A percentile compares a stretch with the other conserved stretches of the same genome.
Evolutionary conservation across 2,797 vertebrate genomes (phyloP).

Genomic region (Loris lydekkerianus): DNA sequence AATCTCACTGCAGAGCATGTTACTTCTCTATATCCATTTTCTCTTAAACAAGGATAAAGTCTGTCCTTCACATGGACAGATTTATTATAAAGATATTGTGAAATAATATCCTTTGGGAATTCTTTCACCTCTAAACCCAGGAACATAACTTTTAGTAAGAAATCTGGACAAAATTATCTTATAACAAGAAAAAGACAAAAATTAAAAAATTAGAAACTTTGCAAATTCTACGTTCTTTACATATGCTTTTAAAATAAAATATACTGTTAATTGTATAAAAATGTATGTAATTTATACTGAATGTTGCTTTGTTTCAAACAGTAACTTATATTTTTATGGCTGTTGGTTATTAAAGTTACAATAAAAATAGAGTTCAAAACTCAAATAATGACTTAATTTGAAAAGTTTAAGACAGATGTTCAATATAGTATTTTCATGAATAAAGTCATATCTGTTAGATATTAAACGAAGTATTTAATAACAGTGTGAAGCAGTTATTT

Average conservation of each 20-base stretch:
- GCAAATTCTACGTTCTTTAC: background rate
- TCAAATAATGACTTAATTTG: conserved; percentile 21
- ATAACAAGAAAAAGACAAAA: conserved; percentile 47
- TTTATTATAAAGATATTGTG: conserved; percentile 36
- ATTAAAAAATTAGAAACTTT: background rate
- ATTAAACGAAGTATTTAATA: conserved; percentile 33
- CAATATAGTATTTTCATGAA: conserved; percentile 29
- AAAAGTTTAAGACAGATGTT: conserved; percentile 46
- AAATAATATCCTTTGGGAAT: conserved; percentile 11
- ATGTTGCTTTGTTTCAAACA: conserved; percentile 26
- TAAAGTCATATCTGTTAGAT: background rate
- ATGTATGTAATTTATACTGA: conserved; percentile 13
- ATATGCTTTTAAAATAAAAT: conserved; percentile 60
- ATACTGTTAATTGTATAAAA: background rate
- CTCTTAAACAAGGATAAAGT: background rate
- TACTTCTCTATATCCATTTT: background rate
- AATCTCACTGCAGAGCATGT: background rate
- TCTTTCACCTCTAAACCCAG: background rate
- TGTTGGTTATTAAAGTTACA: conserved; percentile 27
- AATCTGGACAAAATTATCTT: conserved; percentile 10
- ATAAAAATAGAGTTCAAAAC: conserved; percentile 63
- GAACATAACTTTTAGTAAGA: conserved; percentile 36
- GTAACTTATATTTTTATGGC: conserved; percentile 5
- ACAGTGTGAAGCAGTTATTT: conserved; percentile 32
- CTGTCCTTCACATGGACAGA: conserved; percentile 12